These are phyloP conservation scores for Penaeus chinensis DNA, from an alignment of 1,140 invertebrate genomes.

Conservation along the genomic window DNA sequence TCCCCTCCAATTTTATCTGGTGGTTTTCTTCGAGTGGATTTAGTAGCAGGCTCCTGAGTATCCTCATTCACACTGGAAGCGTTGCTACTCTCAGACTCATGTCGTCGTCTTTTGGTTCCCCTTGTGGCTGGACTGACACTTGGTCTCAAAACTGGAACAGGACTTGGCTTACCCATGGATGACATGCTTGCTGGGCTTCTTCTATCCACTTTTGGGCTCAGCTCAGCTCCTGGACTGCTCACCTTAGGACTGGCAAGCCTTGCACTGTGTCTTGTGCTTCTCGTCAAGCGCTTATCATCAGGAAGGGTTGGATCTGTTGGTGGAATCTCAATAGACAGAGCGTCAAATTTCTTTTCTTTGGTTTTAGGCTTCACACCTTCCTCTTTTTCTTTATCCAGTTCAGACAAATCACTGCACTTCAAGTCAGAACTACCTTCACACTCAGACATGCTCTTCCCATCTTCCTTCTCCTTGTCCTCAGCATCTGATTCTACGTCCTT, in stretches of 20 bases:
- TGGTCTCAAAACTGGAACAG: constrained; percentile 50
- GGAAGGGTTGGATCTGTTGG: constrained; percentile 45
- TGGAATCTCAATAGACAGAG: constrained; percentile 63
- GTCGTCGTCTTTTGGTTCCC: constrained; percentile 57
- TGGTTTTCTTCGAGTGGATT: constrained; percentile 48
- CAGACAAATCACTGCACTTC: constrained; percentile 35
- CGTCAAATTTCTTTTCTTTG: constrained; percentile 62
- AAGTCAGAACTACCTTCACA: constrained; percentile 42
- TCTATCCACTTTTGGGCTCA: constrained; percentile 57
- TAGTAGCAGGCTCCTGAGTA: constrained; percentile 38
- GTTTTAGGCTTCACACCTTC: constrained; percentile 42
- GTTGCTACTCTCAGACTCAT: constrained; percentile 57
- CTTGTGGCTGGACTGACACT: constrained; percentile 60
- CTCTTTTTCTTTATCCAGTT: constrained; percentile 53
- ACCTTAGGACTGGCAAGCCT: constrained; percentile 62
- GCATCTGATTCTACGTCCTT: constrained; percentile 63
- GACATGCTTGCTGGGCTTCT: constrained; percentile 61
- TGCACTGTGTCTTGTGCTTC: constrained; percentile 62
- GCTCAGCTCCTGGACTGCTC: constrained; percentile 60
- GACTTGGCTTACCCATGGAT: constrained; percentile 60
- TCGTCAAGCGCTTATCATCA: constrained; percentile 61
- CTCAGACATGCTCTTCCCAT: constrained; percentile 33
- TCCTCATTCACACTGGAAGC: constrained; percentile 56
- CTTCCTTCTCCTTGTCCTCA: constrained; percentile 62
- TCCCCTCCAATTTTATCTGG: constrained; percentile 49